Evolutionary conservation across 92 coral and sea anemone species (phyloP), one percentile per base, ranked within the genome.

Genomic region (Actinostola sp.): DNA sequence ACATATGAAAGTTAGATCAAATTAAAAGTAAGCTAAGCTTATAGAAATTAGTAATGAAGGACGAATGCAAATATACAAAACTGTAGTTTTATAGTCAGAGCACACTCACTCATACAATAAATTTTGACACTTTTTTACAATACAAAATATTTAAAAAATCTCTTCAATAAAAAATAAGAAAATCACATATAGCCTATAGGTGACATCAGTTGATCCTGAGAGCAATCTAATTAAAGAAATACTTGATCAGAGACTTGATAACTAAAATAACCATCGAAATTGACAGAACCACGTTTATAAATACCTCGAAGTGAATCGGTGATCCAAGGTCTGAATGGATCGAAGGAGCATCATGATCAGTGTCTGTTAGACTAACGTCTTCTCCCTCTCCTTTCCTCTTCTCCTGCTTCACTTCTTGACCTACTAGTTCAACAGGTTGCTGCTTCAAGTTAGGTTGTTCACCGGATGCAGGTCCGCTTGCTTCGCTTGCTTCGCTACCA

Each of bases 341-440:
- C 0, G 98, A 93, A 0, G 98, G 93, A 35, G 91, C 89, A 75
- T 93, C 98, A 43, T 84, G 83, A 38, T 93, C 98, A 2, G 98
- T 93, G 30, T 93, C 98, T 66, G 97, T 89, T 59, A 83, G 97
- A 61, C 97, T 90, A 3, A 87, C 43, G 48, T 90, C 92, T 65
- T 87, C 97, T 34, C 56, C 68, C 48, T 89, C 93, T 54, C 45
- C 71, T 11, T 75, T 90, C 62, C 59, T 78, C 66, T 32, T 73
- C 26, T 64, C 23, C 27, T 16, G 71, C 14, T 62, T 59, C 5
- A 33, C 61, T 58, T 48, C 66, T 16, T 67, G 83, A 20, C 38
- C 33, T 23, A 9, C 82, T 39, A 42, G 54, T 73, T 83, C 81
- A 48, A 35, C 72, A 32, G 69, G 82, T n/a, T 27, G 89, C 53